Conservation (phyloP, 2,113 vertebrate species). For the Charadrius vociferus region DNA sequence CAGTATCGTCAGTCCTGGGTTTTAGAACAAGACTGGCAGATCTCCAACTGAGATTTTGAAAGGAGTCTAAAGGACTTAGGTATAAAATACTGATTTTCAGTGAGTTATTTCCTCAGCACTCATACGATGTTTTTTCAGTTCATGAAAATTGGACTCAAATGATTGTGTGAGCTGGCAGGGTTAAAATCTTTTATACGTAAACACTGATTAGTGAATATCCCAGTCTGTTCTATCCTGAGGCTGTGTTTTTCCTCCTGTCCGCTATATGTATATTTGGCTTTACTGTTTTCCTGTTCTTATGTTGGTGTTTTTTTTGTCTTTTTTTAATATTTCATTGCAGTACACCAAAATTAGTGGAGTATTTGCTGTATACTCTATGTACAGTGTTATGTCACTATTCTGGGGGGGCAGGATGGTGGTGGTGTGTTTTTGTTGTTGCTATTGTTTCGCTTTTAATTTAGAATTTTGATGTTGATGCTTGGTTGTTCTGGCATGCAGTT, state of each 20-base stretch:
- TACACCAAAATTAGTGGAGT: neutral
- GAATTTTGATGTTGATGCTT: neutral
- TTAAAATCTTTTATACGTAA: neutral
- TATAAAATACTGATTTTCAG: neutral
- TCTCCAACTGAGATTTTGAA: neutral
- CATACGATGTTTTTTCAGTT: rapidly evolving
- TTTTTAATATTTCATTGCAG: neutral
- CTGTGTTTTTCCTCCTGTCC: neutral
- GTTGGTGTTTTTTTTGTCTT: neutral
- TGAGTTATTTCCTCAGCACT: neutral
- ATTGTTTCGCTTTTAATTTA: neutral
- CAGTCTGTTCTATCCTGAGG: neutral
- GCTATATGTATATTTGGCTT: neutral
- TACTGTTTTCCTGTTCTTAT: neutral
- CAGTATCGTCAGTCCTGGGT: neutral
- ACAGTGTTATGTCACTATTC: neutral
- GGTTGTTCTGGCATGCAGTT: neutral
- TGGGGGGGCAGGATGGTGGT: rapidly evolving
- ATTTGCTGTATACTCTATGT: neutral
- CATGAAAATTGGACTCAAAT: neutral
- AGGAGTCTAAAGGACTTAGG: neutral
- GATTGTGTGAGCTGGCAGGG: neutral
- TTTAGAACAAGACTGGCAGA: neutral
- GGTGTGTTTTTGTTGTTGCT: neutral
- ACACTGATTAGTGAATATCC: neutral